Base-by-base conservation (phyloP, 1,140 invertebrate genomes). In the Drosophila virilis region DNA sequence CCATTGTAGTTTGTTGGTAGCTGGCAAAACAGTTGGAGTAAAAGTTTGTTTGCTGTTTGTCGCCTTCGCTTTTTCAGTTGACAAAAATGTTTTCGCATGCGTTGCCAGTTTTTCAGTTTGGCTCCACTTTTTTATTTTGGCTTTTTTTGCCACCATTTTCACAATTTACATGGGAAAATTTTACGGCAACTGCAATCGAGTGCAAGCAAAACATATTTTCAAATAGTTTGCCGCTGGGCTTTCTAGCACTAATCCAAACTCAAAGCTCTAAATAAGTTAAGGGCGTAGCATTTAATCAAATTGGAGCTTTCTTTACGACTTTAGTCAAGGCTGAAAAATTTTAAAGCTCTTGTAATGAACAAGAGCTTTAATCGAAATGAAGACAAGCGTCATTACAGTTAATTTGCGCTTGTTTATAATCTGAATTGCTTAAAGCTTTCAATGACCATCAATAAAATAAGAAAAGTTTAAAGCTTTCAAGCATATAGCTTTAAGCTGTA, bases 31-130 rank as follows among this genome's bases (percentile, higher is more conserved):
- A 75, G 59, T 46, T 43, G 40, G 59, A 65, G 73, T 59, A 75
- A 75, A 75, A 65, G 59, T 71, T 70, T 73, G 55, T 52, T 73
- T 66, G 45, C 43, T 52, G 62, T 66, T 72, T 72, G 61, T 66
- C 69, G 61, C 69, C 37, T 70, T 54, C 22, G 37, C 35, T 54
- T 50, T 62, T 54, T 42, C 35, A 48, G 57, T 62, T 69, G 71
- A 69, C 55, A 73, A 73, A 83, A 83, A 84, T 83, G 73, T 85
- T 80, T 84, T 84, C 75, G 80, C 65, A 77, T 64, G 69, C 81
- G 72, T 57, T 69, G 72, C 73, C 79, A 80, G 77, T 50, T 84
- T 77, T 74, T 70, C 66, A 80, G 68, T 71, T 84, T 62, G 66
- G 68, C 37, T 71, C 37, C 33, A 45, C 28, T n/a, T 54, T 40